These are phyloP conservation scores for Orussus abietinus DNA, from an alignment of 1,140 invertebrate species.

Conservation along the genomic window DNA sequence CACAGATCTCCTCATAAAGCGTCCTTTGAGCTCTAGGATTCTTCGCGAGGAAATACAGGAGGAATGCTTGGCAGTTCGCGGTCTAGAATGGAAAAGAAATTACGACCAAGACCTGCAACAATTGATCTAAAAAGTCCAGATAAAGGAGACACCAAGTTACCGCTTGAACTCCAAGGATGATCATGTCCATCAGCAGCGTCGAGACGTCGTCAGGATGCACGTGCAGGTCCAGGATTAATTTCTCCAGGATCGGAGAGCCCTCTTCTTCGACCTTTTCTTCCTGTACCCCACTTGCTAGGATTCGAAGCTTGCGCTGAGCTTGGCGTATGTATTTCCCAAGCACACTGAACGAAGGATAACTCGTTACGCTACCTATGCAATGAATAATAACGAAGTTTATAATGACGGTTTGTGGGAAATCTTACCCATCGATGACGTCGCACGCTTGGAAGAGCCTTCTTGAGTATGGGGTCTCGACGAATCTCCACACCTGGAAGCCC, in stretches of 20 bases:
- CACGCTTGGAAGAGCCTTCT: slow-evolving; percentile 57
- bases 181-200: slow-evolving; percentile 62
- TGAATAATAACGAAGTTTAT: slow-evolving; percentile 27
- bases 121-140: no score
- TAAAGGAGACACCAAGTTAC: slow-evolving; percentile 35
- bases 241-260: slow-evolving; percentile 48
- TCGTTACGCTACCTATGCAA: no score
- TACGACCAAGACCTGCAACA: no score
- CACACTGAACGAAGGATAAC: slow-evolving; percentile 40
- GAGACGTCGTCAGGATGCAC: slow-evolving; percentile 59
- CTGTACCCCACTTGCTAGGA: no score
- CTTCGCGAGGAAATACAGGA: slow-evolving; percentile 60
- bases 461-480: slow-evolving; percentile 60
- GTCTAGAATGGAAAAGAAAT: slow-evolving; percentile 49
- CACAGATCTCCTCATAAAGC: slow-evolving; percentile 57
- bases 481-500: slow-evolving; percentile 65
- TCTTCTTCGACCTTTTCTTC: slow-evolving; percentile 7
- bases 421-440: slow-evolving; percentile 57
- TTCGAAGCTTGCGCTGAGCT: slow-evolving; percentile 29
- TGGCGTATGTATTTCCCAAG: slow-evolving; percentile 43
- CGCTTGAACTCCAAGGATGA: slow-evolving; percentile 60
- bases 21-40: slow-evolving; percentile 59
- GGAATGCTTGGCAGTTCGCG: slow-evolving; percentile 56
- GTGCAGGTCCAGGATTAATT: slow-evolving; percentile 53
- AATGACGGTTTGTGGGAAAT: slow-evolving; percentile 6